A percentile compares a stretch with the other conserved stretches of the same genome.
These are phyloP conservation scores for Plectus sambesii DNA, from an alignment of 1,140 invertebrate species.

Conservation along the genomic window DNA sequence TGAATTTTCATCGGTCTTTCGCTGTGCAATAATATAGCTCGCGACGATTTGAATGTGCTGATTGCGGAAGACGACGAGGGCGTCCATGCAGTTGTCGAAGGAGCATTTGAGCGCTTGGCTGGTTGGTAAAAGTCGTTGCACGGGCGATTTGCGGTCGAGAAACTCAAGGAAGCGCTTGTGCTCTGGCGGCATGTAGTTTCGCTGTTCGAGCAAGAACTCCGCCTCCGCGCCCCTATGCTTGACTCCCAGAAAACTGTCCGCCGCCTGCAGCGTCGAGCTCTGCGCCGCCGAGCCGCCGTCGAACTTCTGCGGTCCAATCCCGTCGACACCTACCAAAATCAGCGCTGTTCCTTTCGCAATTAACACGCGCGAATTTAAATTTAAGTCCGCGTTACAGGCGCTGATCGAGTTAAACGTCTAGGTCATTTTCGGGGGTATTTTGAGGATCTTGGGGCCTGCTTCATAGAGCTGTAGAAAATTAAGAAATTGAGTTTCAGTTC, in stretches of 20 bases:
- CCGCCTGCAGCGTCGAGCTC: constrained; percentile 4
- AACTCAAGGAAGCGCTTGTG: constrained; percentile 2
- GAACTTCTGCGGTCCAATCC: neutral
- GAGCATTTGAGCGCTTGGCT: neutral
- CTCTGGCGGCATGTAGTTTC: neutral
- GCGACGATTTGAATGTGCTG: neutral
- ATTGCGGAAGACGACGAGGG: neutral
- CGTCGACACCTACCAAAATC: neutral
- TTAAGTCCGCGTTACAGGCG: too few species aligned
- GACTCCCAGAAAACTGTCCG: constrained; percentile 3
- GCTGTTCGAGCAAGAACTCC: neutral
- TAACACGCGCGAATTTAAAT: too few species aligned
- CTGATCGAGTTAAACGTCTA: too few species aligned
- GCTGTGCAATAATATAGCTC: constrained; percentile 1
- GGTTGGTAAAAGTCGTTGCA: too few species aligned
- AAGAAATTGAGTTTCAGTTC: too few species aligned
- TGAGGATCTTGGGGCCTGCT: too few species aligned
- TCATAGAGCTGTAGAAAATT: too few species aligned
- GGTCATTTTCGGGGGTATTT: too few species aligned
- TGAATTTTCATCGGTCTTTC: neutral
- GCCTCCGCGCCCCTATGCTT: neutral
- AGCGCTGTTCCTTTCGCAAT: too few species aligned
- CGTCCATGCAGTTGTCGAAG: neutral
- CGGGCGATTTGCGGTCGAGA: neutral
- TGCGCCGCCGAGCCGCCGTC: constrained; percentile 1